These are phyloP conservation scores for Drosophila aff. DNA, from an alignment of 1,140 invertebrate species.

Conservation along the genomic window DNA sequence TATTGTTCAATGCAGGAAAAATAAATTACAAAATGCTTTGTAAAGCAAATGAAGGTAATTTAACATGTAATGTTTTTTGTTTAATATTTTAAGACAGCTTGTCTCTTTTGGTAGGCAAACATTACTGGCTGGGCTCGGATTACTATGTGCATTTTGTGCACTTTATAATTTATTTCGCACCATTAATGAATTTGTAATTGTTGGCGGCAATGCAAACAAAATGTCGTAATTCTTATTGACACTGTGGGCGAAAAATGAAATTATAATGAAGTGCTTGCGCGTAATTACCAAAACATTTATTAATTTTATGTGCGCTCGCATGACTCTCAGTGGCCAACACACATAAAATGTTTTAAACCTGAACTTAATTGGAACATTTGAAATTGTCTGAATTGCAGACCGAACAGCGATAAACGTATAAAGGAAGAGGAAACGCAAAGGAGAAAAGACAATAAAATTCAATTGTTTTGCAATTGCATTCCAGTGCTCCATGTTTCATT, in stretches of 20 bases:
- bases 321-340: not conserved
- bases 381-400: conserved; percentile 19
- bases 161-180: conserved; percentile 42
- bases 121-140: conserved; percentile 2
- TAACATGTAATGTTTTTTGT: not conserved
- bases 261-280: conserved; percentile 45
- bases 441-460: conserved; percentile 16
- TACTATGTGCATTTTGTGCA: conserved; percentile 35
- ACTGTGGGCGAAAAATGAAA: conserved; percentile 45
- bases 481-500: conserved; percentile 8
- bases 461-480: conserved; percentile 41
- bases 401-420: not conserved
- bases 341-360: conserved; percentile 15
- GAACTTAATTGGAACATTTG: conserved; percentile 27
- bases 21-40: not conserved
- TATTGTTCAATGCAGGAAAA: not conserved
- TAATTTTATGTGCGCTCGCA: conserved; percentile 24
- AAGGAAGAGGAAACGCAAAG: conserved; percentile 1
- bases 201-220: conserved; percentile 37
- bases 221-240: conserved; percentile 53
- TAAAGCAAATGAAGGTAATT: not conserved
- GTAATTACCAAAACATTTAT: conserved; percentile 52
- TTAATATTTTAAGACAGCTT: conserved; percentile 2
- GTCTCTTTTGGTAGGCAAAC: conserved; percentile 4
- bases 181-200: conserved; percentile 50